A percentile compares a stretch with the other conserved stretches of the same genome.
Evolutionary conservation across 1,140 invertebrate genomes (phyloP).

Genomic region (Trissolcus basalis): DNA sequence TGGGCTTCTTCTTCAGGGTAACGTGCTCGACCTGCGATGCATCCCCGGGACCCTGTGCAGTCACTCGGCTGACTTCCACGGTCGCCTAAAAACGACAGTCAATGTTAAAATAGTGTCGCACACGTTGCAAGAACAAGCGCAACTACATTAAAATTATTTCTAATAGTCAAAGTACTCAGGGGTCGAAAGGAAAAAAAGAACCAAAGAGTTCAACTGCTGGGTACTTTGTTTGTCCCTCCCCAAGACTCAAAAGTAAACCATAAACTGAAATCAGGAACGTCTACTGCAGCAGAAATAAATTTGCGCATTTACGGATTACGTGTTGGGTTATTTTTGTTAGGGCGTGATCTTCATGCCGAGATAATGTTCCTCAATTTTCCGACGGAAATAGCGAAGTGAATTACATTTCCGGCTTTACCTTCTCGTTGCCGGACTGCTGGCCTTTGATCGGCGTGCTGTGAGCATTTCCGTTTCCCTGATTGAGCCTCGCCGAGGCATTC

Average conservation of each 20-base stretch:
- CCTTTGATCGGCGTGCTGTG: constrained; percentile 71
- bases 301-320: constrained; percentile 28
- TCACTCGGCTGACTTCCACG: constrained; percentile 85
- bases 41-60: constrained; percentile 82
- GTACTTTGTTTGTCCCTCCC: too few species aligned
- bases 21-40: constrained; percentile 89
- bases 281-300: constrained; percentile 36
- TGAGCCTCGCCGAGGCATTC: constrained; percentile 65
- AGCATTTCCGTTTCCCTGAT: constrained; percentile 72
- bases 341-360: constrained; percentile 54
- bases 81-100: constrained; percentile 66
- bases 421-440: constrained; percentile 71
- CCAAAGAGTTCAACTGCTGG: too few species aligned
- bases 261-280: too few species aligned
- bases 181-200: too few species aligned
- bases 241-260: too few species aligned
- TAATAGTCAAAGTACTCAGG: too few species aligned
- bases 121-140: too few species aligned
- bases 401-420: constrained; percentile 66
- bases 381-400: constrained; percentile 59
- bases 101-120: background rate
- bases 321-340: constrained; percentile 48
- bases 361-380: constrained; percentile 58
- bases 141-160: too few species aligned
- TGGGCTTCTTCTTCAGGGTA: constrained; percentile 91